These are phyloP conservation scores for Amorpha juglandis DNA, from an alignment of 2,888 invertebrate species.

Conservation along the genomic window DNA sequence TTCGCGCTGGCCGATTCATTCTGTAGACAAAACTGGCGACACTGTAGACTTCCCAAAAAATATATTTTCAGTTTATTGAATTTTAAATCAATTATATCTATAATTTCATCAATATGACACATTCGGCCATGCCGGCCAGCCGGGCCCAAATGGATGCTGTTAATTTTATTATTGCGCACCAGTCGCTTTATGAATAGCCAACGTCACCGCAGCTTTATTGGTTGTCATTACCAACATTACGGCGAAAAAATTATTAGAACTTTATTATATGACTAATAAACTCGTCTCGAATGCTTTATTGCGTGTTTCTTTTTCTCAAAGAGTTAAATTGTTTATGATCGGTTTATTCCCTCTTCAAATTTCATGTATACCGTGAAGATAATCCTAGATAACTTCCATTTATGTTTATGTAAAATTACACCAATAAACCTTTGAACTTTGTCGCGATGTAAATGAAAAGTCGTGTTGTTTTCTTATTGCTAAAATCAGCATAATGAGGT, in stretches of 20 bases:
- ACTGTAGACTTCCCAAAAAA: no score
- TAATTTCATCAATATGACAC: neutral
- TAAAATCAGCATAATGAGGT: neutral
- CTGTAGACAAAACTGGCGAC: no score
- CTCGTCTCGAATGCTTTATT: conserved; percentile 36
- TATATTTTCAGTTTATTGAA: neutral
- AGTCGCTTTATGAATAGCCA: conserved; percentile 51
- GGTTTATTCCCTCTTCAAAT: conserved; percentile 8
- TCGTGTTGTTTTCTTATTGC: conserved; percentile 18
- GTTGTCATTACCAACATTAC: conserved; percentile 55
- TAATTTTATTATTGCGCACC: conserved; percentile 60
- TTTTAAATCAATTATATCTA: conserved; percentile 4
- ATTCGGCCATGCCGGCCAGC: conserved; percentile 31
- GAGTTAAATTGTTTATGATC: conserved; percentile 21
- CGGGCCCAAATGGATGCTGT: conserved; percentile 50
- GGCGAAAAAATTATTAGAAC: conserved; percentile 42
- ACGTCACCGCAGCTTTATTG: conserved; percentile 52
- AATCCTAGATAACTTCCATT: neutral
- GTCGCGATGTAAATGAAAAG: no score
- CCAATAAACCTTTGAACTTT: no score
- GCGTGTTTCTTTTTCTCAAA: conserved; percentile 35
- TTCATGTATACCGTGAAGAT: neutral
- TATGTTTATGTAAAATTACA: neutral
- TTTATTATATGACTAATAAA: conserved; percentile 44
- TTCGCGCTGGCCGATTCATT: no score